Percentiles rank a stretch among this genome's conserved stretches.
These are phyloP conservation scores for Mungos mungo DNA, from an alignment of 2,113 vertebrate genomes.

Conservation along the genomic window DNA sequence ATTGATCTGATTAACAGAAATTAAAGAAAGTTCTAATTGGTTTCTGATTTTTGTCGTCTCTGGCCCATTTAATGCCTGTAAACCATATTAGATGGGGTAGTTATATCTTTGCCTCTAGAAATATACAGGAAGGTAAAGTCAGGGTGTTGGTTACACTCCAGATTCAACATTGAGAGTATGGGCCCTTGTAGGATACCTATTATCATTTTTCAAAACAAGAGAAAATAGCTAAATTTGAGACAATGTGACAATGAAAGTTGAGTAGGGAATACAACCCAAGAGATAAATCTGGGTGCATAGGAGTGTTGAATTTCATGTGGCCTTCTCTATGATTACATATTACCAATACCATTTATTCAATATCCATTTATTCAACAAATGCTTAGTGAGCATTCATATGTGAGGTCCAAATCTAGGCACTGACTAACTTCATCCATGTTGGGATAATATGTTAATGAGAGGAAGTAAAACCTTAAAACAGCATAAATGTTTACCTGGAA, in stretches of 20 bases:
- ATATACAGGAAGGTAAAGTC: neutral
- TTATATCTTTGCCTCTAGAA: neutral
- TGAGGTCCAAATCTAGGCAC: neutral
- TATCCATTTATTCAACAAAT: neutral
- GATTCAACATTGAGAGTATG: neutral
- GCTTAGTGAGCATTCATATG: neutral
- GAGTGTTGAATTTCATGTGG: neutral
- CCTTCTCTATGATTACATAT: neutral
- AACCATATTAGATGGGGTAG: neutral
- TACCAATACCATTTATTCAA: neutral
- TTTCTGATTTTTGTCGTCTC: neutral
- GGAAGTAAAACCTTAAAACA: neutral
- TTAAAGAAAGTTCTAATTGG: neutral
- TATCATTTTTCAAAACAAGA: neutral
- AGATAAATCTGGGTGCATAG: neutral
- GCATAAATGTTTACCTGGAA: neutral
- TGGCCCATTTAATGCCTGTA: neutral
- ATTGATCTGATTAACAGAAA: neutral
- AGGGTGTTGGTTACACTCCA: neutral
- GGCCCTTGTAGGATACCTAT: neutral
- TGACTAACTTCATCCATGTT: neutral
- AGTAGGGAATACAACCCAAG: neutral
- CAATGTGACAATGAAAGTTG: neutral
- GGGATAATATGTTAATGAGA: neutral
- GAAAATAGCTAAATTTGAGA: neutral